Percentiles rank a stretch among this genome's conserved stretches.
These are phyloP conservation scores for Drosophila koepferae DNA, from an alignment of 2,888 invertebrate genomes.

Conservation along the genomic window DNA sequence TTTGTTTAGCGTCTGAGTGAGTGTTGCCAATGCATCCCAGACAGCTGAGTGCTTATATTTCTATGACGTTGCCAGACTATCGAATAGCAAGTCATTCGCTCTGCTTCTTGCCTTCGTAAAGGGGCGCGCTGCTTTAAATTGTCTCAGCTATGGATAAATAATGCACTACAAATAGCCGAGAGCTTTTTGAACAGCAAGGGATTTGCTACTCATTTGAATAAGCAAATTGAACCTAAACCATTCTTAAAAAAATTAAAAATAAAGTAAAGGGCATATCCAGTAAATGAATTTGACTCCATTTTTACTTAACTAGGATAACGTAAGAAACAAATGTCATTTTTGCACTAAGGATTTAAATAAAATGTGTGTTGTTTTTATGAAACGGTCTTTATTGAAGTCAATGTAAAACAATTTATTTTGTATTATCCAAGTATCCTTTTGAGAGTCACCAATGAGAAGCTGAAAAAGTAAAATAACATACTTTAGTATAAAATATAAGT, in stretches of 20 bases:
- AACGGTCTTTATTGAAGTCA: constrained; percentile 2
- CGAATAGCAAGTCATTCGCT: constrained; percentile 54
- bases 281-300: not conserved
- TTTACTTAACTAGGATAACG: too few species aligned
- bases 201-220: not conserved
- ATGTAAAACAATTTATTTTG: not conserved
- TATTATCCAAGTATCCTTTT: not conserved
- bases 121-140: constrained; percentile 22
- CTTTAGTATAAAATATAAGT: constrained; percentile 22
- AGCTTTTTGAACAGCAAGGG: not conserved
- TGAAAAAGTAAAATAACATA: constrained; percentile 19
- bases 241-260: not conserved
- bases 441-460: not conserved
- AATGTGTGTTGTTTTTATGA: not conserved
- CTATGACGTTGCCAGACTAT: constrained; percentile 34
- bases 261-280: not conserved
- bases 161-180: not conserved
- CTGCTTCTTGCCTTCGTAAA: constrained; percentile 5
- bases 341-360: not conserved
- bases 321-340: too few species aligned
- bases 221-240: too few species aligned
- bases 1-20: constrained; percentile 53
- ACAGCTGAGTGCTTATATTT: constrained; percentile 40
- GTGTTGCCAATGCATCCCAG: constrained; percentile 51
- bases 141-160: not conserved